Evolutionary conservation across 2,113 vertebrate genomes (phyloP).

Genomic region (Istiophorus platypterus): DNA sequence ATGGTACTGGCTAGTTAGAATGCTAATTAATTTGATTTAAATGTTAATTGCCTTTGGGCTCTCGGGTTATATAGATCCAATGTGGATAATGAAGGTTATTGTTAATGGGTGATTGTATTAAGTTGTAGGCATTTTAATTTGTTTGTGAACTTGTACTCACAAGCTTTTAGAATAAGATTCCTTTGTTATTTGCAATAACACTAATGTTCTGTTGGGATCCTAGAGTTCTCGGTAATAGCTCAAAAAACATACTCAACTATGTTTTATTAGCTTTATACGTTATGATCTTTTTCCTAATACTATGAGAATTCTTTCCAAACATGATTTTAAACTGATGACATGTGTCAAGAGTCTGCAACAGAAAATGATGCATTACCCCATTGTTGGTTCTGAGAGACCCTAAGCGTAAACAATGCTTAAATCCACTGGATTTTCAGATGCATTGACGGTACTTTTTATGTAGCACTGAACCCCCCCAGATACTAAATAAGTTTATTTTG

Average conservation of each 20-base stretch:
- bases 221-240: background rate
- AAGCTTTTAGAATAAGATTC: background rate
- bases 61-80: background rate
- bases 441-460: too few species aligned
- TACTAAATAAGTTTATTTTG: background rate
- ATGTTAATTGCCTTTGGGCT: slow-evolving; percentile 23
- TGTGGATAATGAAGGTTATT: slow-evolving; percentile 17
- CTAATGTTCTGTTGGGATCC: background rate
- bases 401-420: background rate
- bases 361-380: background rate
- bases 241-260: background rate
- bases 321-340: background rate
- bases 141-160: background rate
- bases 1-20: background rate
- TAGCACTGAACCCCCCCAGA: too few species aligned
- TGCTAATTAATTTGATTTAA: slow-evolving; percentile 6
- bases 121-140: slow-evolving; percentile 2
- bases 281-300: background rate
- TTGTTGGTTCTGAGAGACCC: background rate
- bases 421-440: background rate
- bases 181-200: background rate
- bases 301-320: background rate
- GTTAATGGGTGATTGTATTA: slow-evolving; percentile 1
- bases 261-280: background rate
- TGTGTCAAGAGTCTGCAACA: background rate